Conservation (phyloP, 2,113 vertebrate species). For the Chiloscyllium plagiosum region DNA sequence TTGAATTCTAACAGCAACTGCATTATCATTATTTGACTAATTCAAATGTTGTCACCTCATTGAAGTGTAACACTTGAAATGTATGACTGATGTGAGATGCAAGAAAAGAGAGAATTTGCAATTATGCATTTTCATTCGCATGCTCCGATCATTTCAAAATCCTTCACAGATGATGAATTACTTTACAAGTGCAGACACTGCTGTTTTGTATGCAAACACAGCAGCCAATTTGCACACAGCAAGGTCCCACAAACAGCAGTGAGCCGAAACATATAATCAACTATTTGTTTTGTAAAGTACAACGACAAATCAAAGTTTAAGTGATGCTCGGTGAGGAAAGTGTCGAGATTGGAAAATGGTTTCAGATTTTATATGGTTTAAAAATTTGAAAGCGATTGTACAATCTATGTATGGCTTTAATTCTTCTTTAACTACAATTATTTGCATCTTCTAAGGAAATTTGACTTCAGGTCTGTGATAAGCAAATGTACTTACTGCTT, state of each 20-base stretch:
- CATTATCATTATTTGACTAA: conserved; percentile 18
- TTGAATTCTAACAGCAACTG: neutral
- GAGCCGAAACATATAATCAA: neutral
- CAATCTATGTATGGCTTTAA: neutral
- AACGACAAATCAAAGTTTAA: conserved; percentile 3
- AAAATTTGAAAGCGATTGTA: neutral
- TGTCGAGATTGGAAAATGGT: neutral
- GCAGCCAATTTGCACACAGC: conserved; percentile 15
- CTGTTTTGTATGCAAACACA: neutral
- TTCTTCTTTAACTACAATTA: neutral
- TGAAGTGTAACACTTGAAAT: neutral
- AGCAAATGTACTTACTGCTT: neutral
- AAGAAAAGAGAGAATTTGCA: neutral
- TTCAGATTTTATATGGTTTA: neutral
- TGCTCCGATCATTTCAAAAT: conserved; percentile 2
- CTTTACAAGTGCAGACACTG: neutral
- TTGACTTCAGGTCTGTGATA: neutral
- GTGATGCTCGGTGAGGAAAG: neutral
- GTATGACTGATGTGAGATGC: neutral
- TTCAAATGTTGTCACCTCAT: neutral
- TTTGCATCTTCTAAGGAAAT: neutral
- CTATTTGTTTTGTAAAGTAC: neutral
- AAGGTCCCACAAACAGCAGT: neutral
- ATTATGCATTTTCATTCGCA: neutral
- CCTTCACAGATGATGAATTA: conserved; percentile 2